phyloP scores from a whole-genome alignment of 2,797 vertebrate genomes.

The Esox lucius region DNA sequence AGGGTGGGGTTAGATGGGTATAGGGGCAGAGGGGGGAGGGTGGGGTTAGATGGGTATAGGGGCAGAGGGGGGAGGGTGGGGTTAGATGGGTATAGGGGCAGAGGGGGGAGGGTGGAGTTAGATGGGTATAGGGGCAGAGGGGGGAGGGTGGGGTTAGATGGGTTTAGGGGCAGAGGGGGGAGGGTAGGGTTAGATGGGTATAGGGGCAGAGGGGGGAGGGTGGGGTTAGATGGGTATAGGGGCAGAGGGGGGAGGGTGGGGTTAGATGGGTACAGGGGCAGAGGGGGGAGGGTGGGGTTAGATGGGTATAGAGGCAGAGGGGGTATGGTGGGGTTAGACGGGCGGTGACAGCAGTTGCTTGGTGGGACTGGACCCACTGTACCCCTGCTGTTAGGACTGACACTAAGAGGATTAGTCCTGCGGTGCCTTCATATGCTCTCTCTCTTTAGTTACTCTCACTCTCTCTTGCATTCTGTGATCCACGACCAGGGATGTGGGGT shows the following conservation, averaged over 20 bases:
- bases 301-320: conserved; percentile 16
- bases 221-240: conserved; percentile 10
- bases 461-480: no score
- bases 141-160: no score
- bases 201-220: background rate
- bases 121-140: no score
- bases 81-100: no score
- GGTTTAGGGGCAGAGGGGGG: no score
- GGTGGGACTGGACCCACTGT: conserved; percentile 49
- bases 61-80: no score
- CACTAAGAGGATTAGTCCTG: conserved; percentile 65
- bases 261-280: conserved; percentile 10
- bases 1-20: no score
- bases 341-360: conserved; percentile 25
- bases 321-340: conserved; percentile 51
- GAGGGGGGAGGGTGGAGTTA: no score
- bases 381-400: conserved; percentile 55
- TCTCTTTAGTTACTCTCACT: conserved; percentile 27
- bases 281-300: no score
- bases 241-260: background rate
- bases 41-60: no score
- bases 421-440: conserved; percentile 33
- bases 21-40: no score
- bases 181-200: no score
- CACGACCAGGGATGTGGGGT: background rate